These are phyloP conservation scores for Serripes groenlandicus DNA, from an alignment of 2,888 invertebrate species.

Conservation along the genomic window DNA sequence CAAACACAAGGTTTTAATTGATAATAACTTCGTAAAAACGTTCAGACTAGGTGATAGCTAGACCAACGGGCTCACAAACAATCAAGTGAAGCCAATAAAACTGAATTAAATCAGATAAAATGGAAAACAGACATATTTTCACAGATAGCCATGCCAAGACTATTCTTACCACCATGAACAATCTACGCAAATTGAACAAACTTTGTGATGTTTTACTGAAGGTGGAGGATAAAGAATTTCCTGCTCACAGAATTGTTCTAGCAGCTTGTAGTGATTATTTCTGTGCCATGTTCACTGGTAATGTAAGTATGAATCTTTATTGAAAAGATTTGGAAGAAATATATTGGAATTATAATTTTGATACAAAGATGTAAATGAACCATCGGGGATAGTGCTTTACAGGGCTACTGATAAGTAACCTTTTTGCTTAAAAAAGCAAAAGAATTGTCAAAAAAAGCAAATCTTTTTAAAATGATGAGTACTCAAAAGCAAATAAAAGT, in stretches of 20 bases:
- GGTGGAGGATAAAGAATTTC: constrained; percentile 82
- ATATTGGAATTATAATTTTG: too few species aligned
- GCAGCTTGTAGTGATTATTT: constrained; percentile 86
- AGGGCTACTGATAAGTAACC: neutral
- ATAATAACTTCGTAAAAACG: too few species aligned
- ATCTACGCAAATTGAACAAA: constrained; percentile 82
- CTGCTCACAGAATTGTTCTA: constrained; percentile 85
- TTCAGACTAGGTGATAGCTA: too few species aligned
- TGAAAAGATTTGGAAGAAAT: neutral
- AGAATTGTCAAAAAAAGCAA: too few species aligned
- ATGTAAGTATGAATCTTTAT: constrained; percentile 71
- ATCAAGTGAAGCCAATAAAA: too few species aligned
- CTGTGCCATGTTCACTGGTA: constrained; percentile 86
- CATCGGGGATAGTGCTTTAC: neutral
- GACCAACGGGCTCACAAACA: too few species aligned
- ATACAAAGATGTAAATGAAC: neutral
- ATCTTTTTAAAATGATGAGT: too few species aligned
- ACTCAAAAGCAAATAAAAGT: too few species aligned
- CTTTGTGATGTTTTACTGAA: constrained; percentile 85
- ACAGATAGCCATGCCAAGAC: constrained; percentile 85
- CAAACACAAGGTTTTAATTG: too few species aligned
- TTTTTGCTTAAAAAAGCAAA: too few species aligned
- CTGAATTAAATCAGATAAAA: too few species aligned
- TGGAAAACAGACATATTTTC: constrained; percentile 79
- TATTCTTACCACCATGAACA: constrained; percentile 85